Evolutionary conservation across 2,888 invertebrate species (phyloP).

Genomic region (Bimastos eiseni): DNA sequence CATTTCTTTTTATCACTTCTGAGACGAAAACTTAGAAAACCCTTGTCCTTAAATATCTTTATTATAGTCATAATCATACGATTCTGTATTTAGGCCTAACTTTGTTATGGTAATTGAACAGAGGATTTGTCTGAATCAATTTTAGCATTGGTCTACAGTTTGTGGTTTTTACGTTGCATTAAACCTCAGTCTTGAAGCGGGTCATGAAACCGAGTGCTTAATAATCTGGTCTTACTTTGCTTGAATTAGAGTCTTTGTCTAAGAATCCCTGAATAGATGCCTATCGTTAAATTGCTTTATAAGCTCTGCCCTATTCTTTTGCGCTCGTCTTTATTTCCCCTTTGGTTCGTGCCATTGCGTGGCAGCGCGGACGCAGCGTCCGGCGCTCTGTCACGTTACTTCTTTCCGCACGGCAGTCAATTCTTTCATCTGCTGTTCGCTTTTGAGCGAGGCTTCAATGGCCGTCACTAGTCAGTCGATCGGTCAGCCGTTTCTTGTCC

Average conservation of each 20-base stretch:
- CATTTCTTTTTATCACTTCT: not conserved
- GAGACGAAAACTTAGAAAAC: not conserved
- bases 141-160: not conserved
- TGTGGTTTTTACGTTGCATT: not conserved
- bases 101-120: not conserved
- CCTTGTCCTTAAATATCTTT: not conserved
- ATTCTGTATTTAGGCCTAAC: not conserved
- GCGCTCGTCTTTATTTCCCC: not conserved
- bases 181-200: not conserved
- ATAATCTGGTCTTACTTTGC: not conserved
- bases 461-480: not conserved
- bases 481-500: not conserved
- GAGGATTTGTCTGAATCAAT: not conserved
- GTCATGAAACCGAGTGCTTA: not conserved
- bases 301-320: not conserved
- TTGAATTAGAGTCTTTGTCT: not conserved
- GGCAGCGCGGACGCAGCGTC: not conserved
- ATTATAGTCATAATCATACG: not conserved
- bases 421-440: conserved; percentile 13
- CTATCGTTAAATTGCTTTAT: not conserved
- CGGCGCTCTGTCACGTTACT: not conserved
- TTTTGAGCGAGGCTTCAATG: conserved; percentile 3
- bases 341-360: not conserved
- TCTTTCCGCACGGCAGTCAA: not conserved
- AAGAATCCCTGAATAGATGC: not conserved